Conservation (phyloP, 2,888 invertebrate species). For the Stegophylla sp. region DNA sequence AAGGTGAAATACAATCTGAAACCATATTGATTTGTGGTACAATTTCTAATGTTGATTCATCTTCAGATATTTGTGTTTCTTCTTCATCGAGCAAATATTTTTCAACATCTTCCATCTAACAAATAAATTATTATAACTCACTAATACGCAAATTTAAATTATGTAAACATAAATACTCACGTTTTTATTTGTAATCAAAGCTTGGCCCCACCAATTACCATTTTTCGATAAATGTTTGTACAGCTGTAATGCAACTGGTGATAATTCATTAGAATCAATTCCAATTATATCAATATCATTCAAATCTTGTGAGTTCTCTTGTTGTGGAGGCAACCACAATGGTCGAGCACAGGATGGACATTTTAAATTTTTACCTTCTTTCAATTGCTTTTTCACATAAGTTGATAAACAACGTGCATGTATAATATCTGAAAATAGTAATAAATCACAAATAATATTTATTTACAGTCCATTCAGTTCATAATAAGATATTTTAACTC, state of each 20-base stretch:
- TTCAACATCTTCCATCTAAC: constrained; percentile 23
- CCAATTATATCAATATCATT: neutral
- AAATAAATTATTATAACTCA: neutral
- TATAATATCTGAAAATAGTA: constrained; percentile 26
- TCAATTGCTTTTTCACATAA: constrained; percentile 36
- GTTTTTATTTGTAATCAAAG: constrained; percentile 22
- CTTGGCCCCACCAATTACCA: constrained; percentile 37
- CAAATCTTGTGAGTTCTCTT: neutral
- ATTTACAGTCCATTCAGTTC: too few species aligned
- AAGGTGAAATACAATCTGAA: neutral
- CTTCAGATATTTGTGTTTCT: constrained; percentile 2
- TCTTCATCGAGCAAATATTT: constrained; percentile 33
- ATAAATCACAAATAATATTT: too few species aligned
- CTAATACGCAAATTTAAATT: neutral
- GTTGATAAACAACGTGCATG: constrained; percentile 30
- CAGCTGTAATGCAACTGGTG: constrained; percentile 36
- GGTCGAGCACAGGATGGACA: constrained; percentile 33
- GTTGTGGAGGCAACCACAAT: constrained; percentile 13
- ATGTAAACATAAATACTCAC: constrained; percentile 16
- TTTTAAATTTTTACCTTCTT: constrained; percentile 24
- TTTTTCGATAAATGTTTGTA: constrained; percentile 27
- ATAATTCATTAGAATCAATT: constrained; percentile 3
- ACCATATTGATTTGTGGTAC: neutral
- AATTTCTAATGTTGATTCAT: neutral
- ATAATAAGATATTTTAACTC: too few species aligned